phyloP scores from a whole-genome alignment of 2,797 vertebrate species.

The Nyctalus aviator region DNA sequence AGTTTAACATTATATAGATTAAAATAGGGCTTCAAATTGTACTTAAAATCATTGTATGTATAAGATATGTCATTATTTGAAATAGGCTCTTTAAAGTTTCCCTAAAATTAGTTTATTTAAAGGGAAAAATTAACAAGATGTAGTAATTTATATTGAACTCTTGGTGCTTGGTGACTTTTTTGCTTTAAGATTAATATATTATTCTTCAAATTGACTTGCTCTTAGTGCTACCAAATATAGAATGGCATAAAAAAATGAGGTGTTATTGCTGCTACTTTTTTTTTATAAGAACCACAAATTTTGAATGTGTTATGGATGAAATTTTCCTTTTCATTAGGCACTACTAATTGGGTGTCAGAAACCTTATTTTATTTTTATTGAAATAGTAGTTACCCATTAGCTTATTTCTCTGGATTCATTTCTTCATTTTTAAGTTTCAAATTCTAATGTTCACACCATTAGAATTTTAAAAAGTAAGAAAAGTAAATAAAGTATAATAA shows the following conservation, averaged over 20 bases:
- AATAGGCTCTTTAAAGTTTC: background rate
- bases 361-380: slow-evolving; percentile 19
- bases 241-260: slow-evolving; percentile 16
- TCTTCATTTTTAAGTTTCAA: slow-evolving; percentile 29
- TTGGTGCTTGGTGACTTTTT: slow-evolving; percentile 42
- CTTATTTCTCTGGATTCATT: background rate
- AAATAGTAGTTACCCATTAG: background rate
- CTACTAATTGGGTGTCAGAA: slow-evolving; percentile 23
- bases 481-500: background rate
- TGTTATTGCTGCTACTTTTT: slow-evolving; percentile 51
- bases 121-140: background rate
- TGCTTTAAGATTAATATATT: slow-evolving; percentile 49
- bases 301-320: background rate
- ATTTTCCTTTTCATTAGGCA: slow-evolving; percentile 39
- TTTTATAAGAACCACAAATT: slow-evolving; percentile 20
- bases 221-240: background rate
- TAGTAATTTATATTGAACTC: background rate
- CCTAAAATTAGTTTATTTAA: background rate
- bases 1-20: slow-evolving; percentile 14
- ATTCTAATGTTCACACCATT: background rate
- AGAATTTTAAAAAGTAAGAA: slow-evolving; percentile 15
- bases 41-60: background rate
- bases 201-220: slow-evolving; percentile 55
- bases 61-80: background rate
- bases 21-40: slow-evolving; percentile 33